Evolutionary conservation across 2,888 invertebrate species (phyloP), one percentile per base, ranked within the genome.

Genomic region (Callinectes sapidus): DNA sequence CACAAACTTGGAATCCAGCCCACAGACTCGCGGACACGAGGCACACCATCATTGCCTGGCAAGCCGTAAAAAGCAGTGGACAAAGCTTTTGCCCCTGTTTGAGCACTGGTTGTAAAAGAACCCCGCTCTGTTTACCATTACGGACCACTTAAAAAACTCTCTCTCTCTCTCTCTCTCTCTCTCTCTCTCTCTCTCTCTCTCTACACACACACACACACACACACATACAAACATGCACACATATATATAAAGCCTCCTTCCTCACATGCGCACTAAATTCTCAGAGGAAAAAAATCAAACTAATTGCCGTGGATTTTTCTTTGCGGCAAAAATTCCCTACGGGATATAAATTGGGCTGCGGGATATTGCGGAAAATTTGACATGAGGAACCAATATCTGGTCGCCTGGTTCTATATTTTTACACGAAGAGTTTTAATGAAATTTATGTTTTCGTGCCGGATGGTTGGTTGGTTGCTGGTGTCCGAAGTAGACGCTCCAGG

Each of bases 351-450:
- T 90, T 32, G 18, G 35, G 18, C 28, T 71, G 28, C 3, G 0
- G n/a, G 28, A 71, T 71, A 71, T 71, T 71, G 71, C 71, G 28
- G 28, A 71, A 71, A 71, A 71, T 71, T 71, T 71, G 71, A 71
- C 71, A 71, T n/a, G 23, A 71, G 71, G n/a, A 71, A 71, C 54
- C 42, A 54, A 89, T 89, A 89, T 89, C 42, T 89, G 54, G 42
- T n/a, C n/a, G 32, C 54, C 23, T 89, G 32, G 18, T n/a, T 55
- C 6, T 89, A 23, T n/a, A 54, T 5, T 10, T 89, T n/a, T 89
- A n/a, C 28, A 39, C 48, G 14, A n/a, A 0, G 35, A 39, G 32
- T n/a, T 87, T 87, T 87, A 87, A 39, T 39, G 32, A 87, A 39
- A 42, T 48, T 28, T 87, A 39, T 87, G n/a, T 87, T 35, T 87